phyloP scores from a whole-genome alignment of 2,797 vertebrate species.

The Pempheris klunzingeri region DNA sequence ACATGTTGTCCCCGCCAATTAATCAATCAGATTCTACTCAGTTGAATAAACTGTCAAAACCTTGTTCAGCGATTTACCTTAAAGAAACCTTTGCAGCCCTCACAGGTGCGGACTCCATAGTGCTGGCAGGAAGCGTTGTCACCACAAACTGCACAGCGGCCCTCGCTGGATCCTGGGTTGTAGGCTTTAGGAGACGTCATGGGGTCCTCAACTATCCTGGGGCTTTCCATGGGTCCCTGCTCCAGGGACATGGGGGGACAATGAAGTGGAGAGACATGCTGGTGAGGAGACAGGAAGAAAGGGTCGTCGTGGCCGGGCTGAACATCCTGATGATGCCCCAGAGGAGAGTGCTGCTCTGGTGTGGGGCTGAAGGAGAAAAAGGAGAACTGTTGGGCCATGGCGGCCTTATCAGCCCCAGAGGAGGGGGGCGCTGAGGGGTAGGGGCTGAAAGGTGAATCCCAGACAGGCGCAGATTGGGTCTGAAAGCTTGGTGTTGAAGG shows the following conservation, averaged over 20 bases:
- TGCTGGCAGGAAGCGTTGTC: constrained; percentile 98
- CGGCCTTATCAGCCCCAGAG: constrained; percentile 87
- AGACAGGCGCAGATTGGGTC: constrained; percentile 84
- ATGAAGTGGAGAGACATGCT: constrained; percentile 78
- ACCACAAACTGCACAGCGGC: constrained; percentile 95
- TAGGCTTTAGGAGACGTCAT: constrained; percentile 85
- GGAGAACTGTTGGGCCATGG: constrained; percentile 86
- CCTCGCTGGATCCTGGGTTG: constrained; percentile 86
- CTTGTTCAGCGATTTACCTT: constrained; percentile 85
- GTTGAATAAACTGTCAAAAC: constrained; percentile 2
- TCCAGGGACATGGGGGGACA: constrained; percentile 86
- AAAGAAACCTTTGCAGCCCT: constrained; percentile 94
- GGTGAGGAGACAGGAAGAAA: constrained; percentile 76
- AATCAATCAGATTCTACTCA: background rate
- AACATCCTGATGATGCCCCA: constrained; percentile 76
- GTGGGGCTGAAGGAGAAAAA: constrained; percentile 85
- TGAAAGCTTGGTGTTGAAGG: constrained; percentile 91
- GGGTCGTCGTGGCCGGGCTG: constrained; percentile 71
- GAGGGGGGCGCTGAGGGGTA: constrained; percentile 86
- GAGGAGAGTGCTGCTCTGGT: constrained; percentile 78
- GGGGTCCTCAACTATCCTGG: constrained; percentile 79
- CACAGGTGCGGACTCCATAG: constrained; percentile 95
- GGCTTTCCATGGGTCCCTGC: constrained; percentile 82
- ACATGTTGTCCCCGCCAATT: background rate
- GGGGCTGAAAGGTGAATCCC: constrained; percentile 92